These are phyloP conservation scores for Rhamnusium bicolor DNA, from an alignment of 2,888 invertebrate species.

Conservation along the genomic window DNA sequence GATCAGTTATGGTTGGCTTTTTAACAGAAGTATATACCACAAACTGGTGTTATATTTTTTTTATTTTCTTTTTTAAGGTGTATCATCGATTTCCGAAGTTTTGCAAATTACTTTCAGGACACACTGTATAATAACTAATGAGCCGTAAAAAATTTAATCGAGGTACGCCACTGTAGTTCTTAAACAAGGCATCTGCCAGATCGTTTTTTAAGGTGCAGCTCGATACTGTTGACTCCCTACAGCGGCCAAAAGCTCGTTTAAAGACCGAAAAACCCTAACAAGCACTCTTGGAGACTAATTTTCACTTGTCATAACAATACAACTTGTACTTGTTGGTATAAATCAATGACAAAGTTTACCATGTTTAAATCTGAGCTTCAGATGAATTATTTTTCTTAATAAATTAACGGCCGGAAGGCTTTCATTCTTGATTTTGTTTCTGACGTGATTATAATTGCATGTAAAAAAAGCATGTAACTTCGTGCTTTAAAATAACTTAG, in stretches of 20 bases:
- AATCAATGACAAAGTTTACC: constrained; percentile 48
- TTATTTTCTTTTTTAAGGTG: no score
- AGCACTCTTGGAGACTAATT: constrained; percentile 56
- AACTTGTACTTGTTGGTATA: constrained; percentile 51
- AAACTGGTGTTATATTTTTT: no score
- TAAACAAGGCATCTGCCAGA: constrained; percentile 35
- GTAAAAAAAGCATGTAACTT: neutral
- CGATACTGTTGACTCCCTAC: constrained; percentile 48
- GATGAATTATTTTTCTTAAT: neutral
- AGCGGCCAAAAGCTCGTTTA: constrained; percentile 39
- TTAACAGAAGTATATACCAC: no score
- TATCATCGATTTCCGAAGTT: no score
- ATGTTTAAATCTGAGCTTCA: neutral
- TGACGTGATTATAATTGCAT: neutral
- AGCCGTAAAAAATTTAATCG: no score
- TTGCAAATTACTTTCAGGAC: no score
- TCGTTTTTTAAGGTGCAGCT: constrained; percentile 52
- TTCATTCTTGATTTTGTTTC: neutral
- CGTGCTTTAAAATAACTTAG: neutral
- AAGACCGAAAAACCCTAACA: constrained; percentile 48
- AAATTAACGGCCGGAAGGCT: neutral
- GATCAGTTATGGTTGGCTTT: no score
- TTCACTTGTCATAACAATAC: constrained; percentile 60
- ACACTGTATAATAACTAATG: no score
- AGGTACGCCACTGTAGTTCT: neutral